phyloP scores from a whole-genome alignment of 37 sponge, comb jelly and placozoan species.

The Tethya wilhelma region DNA sequence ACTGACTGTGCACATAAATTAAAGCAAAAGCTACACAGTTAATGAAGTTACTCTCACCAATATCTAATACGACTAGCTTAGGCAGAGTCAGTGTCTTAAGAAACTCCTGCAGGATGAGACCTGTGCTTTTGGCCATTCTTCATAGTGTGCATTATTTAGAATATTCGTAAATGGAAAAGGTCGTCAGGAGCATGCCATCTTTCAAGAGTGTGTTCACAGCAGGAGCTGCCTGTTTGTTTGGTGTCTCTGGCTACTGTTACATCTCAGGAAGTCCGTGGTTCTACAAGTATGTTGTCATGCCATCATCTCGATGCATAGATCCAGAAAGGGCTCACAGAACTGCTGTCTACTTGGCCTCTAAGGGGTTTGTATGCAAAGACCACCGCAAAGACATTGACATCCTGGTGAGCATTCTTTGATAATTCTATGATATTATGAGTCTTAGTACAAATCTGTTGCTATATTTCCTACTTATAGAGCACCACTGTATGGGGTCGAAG shows the following conservation, averaged over 20 bases:
- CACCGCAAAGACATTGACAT: slow-evolving; percentile 24
- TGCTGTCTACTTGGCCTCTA: slow-evolving; percentile 52
- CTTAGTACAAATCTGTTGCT: too few relatives aligned
- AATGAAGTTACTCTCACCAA: slow-evolving; percentile 29
- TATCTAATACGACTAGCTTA: slow-evolving; percentile 50
- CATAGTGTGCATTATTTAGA: not conserved
- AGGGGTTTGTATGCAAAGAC: slow-evolving; percentile 47
- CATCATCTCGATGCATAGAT: slow-evolving; percentile 42
- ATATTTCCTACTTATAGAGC: slow-evolving; percentile 32
- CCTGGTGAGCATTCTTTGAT: slow-evolving; percentile 38
- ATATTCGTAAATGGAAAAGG: not conserved
- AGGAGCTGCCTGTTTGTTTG: slow-evolving; percentile 33
- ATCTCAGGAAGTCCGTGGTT: slow-evolving; percentile 49
- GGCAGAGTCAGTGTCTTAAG: slow-evolving; percentile 39
- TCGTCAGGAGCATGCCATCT: not conserved
- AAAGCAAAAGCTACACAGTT: not conserved
- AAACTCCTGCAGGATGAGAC: not conserved
- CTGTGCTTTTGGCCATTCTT: not conserved
- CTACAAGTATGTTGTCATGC: slow-evolving; percentile 61
- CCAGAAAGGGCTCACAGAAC: slow-evolving; percentile 77
- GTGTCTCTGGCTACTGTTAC: slow-evolving; percentile 22
- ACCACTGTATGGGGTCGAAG: slow-evolving; percentile 57
- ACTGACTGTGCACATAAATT: too few relatives aligned
- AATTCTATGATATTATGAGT: too few relatives aligned
- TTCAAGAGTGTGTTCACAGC: not conserved